These are phyloP conservation scores for Diorhabda carinulata DNA, from an alignment of 1,140 invertebrate genomes.

Conservation along the genomic window DNA sequence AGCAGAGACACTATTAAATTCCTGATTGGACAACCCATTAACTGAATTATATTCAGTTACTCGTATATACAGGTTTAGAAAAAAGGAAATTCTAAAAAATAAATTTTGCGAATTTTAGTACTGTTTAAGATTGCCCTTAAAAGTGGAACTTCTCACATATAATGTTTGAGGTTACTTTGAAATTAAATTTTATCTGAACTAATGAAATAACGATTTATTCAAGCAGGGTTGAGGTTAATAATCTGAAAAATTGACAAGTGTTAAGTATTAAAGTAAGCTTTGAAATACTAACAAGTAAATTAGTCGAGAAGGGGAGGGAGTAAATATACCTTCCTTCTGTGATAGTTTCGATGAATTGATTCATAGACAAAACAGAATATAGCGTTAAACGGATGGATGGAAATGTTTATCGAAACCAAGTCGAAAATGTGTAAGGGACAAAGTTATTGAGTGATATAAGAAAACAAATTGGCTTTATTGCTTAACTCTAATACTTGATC, in stretches of 20 bases:
- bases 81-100: neutral
- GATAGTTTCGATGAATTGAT: neutral
- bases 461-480: slow-evolving; percentile 46
- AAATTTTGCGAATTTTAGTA: neutral
- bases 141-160: neutral
- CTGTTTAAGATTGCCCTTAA: neutral
- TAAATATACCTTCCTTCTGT: neutral
- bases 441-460: slow-evolving; percentile 44
- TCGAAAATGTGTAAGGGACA: slow-evolving; percentile 37
- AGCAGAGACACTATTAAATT: neutral
- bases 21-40: neutral
- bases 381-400: slow-evolving; percentile 36
- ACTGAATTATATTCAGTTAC: neutral
- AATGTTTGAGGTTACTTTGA: neutral
- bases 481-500: slow-evolving; percentile 44
- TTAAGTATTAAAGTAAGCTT: neutral
- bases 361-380: neutral
- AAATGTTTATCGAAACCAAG: slow-evolving; percentile 16
- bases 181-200: neutral
- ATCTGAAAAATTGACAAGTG: neutral
- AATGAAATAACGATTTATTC: neutral
- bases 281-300: neutral
- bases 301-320: neutral
- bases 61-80: neutral
- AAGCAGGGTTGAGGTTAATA: neutral